Conservation (phyloP, 1,140 invertebrate genomes). For the Plectrocnemia conspersa region DNA sequence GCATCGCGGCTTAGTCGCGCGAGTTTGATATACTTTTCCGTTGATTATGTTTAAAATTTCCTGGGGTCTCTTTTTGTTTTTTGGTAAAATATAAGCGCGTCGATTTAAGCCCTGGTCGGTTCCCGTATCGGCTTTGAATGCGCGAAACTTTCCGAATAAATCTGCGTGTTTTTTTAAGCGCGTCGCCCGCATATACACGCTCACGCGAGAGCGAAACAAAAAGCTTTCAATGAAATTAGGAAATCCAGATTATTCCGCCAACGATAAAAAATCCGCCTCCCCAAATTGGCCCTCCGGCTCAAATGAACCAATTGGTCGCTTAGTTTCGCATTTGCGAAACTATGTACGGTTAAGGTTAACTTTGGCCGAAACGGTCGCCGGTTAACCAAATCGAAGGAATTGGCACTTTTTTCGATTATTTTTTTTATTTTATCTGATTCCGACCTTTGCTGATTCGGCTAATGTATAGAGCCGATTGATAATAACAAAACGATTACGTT, state of each 20-base stretch:
- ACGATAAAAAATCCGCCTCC: conserved; percentile 4
- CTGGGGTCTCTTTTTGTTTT: no score
- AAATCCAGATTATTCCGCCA: not conserved
- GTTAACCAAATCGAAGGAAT: no score
- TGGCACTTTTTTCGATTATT: no score
- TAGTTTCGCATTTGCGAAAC: conserved; percentile 17
- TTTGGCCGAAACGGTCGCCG: not conserved
- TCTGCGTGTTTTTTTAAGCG: not conserved
- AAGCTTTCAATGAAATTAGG: conserved; percentile 18
- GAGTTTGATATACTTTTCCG: no score
- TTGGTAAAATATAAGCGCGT: not conserved
- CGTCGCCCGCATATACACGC: not conserved
- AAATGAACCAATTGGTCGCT: conserved; percentile 19
- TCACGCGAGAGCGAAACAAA: conserved; percentile 3
- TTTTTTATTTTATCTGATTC: no score
- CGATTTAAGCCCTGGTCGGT: no score
- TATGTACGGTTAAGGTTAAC: no score
- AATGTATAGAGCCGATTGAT: no score
- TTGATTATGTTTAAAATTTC: no score
- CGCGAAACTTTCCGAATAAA: not conserved
- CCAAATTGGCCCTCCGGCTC: conserved; percentile 13
- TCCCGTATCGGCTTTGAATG: not conserved
- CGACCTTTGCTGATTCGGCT: no score
- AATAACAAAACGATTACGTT: no score
- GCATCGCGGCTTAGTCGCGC: no score